Evolutionary conservation across 2,888 invertebrate genomes (phyloP).

Genomic region (Scaptomyza reducta): DNA sequence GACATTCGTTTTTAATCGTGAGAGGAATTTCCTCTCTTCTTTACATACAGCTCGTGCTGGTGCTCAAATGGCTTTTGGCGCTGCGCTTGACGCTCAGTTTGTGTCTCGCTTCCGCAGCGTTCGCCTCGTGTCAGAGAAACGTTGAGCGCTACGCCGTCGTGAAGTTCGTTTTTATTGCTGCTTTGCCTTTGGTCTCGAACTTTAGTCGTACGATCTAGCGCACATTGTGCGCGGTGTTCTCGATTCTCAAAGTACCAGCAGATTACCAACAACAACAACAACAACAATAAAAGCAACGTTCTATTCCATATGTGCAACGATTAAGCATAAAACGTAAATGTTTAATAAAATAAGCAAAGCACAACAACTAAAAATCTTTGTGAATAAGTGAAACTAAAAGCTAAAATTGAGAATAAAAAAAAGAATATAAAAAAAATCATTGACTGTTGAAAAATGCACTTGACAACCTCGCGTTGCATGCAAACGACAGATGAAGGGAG

Average conservation of each 20-base stretch:
- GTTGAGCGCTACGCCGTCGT: constrained; percentile 17
- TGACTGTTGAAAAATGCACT: constrained; percentile 57
- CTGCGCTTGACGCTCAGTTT: constrained; percentile 49
- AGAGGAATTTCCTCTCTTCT: constrained; percentile 14
- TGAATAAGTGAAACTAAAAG: constrained; percentile 17
- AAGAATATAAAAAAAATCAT: constrained; percentile 29
- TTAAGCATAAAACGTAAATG: constrained; percentile 48
- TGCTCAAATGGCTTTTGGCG: constrained; percentile 35
- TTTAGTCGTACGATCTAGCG: constrained; percentile 68
- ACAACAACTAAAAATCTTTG: constrained; percentile 17
- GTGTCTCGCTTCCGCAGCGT: constrained; percentile 46
- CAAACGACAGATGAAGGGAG: constrained; percentile 11
- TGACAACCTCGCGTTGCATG: constrained; percentile 50
- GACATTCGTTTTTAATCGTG: not conserved
- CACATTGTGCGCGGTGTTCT: constrained; percentile 52
- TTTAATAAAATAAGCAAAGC: constrained; percentile 23
- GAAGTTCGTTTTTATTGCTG: constrained; percentile 21
- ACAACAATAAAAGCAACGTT: constrained; percentile 30
- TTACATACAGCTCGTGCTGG: not conserved
- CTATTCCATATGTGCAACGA: constrained; percentile 65
- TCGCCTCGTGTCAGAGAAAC: constrained; percentile 22
- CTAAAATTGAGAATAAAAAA: too few species aligned
- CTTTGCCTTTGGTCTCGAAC: constrained; percentile 31
- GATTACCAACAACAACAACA: constrained; percentile 35
- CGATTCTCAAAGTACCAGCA: constrained; percentile 46